Evolutionary conservation across 2,888 invertebrate genomes (phyloP), one percentile per base, ranked within the genome.

Genomic region (Oscheius sp.): DNA sequence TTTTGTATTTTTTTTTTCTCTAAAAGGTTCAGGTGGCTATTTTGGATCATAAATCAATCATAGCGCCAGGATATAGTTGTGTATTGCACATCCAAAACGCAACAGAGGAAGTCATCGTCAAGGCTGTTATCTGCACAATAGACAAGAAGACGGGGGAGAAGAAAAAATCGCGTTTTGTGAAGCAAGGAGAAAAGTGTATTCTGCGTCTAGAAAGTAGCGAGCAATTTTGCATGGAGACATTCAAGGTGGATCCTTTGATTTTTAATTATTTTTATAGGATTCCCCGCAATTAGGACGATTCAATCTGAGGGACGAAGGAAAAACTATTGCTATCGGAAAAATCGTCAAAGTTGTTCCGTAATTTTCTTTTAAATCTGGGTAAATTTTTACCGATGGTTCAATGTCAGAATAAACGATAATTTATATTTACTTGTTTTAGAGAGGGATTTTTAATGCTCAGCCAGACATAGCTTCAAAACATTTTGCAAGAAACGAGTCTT

Each of bases 261-360:
- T 8, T 20, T 29, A 4, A 53, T 17, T 29, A 5, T 17, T n/a
- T 12, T 64, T 71, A 27, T 65, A 72, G 91, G 91, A 93, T 86
- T 96, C 96, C 90, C 95, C 96, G 85, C 97, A 97, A 89, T 95
- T 98, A 94, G 98, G 98, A 87, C 91, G 98, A 88, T 98, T 98
- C 90, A 98, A 96, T 81, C 91, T 98, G 88, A 91, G 84, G 55
- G 85, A 85, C 71, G 85, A 85, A 93, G 94, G 94, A 88, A 93
- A 93, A 91, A 95, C 95, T 82, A 96, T 98, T 90, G 98, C 96
- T 84, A 96, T 98, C 88, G 98, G 98, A 87, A 98, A 98, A 91
- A 95, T 96, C 89, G 91, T 96, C 88, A 95, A 95, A 90, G 92
- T 95, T 88, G 90, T 94, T 87, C 94, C 94, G 89, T 95, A 92